These are phyloP conservation scores for Lydus trimaculatus DNA, from an alignment of 2,888 invertebrate species.

Conservation along the genomic window DNA sequence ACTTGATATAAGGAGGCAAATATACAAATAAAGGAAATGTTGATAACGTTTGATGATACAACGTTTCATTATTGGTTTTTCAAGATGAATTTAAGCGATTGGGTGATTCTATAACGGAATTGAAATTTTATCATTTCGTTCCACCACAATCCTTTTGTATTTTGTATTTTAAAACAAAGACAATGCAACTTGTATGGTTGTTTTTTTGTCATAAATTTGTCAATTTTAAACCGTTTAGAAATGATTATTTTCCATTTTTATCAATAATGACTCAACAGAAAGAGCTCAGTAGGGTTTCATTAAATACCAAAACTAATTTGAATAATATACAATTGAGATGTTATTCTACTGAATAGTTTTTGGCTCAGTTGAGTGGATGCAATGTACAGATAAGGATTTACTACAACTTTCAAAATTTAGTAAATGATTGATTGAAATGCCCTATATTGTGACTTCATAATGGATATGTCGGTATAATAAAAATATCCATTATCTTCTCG, in stretches of 20 bases:
- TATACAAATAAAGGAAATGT: neutral
- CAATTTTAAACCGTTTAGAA: no score
- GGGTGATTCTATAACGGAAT: neutral
- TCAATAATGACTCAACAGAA: neutral
- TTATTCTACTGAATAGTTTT: conserved; percentile 20
- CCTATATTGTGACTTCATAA: conserved; percentile 52
- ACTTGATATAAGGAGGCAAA: neutral
- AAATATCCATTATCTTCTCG: conserved; percentile 55
- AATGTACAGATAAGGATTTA: conserved; percentile 37
- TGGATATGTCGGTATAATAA: conserved; percentile 55
- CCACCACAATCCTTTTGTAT: no score
- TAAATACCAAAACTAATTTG: conserved; percentile 16
- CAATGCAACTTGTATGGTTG: no score
- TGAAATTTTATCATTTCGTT: no score
- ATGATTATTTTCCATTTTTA: no score
- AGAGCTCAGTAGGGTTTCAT: neutral
- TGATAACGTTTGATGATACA: neutral
- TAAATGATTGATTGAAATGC: conserved; percentile 49
- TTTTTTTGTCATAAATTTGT: no score
- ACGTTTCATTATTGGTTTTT: neutral
- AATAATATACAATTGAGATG: conserved; percentile 28
- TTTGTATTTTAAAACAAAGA: no score
- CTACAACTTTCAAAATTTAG: conserved; percentile 43
- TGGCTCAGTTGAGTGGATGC: conserved; percentile 30
- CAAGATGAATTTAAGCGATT: neutral